phyloP scores from a whole-genome alignment of 2,888 invertebrate genomes.

The Leptura quadrifasciata region DNA sequence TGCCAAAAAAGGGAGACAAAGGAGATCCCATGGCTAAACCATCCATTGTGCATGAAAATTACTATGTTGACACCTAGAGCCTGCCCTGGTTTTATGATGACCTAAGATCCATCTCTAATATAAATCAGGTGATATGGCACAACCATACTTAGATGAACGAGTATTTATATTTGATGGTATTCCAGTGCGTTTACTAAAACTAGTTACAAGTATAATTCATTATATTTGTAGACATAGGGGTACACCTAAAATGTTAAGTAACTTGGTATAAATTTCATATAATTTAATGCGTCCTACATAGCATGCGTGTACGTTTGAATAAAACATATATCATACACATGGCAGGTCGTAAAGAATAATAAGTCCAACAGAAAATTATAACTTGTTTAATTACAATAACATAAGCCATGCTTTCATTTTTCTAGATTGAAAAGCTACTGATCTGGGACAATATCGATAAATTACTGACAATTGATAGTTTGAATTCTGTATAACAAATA shows the following conservation, averaged over 20 bases:
- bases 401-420: slow-evolving; percentile 51
- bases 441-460: slow-evolving; percentile 52
- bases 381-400: slow-evolving; percentile 56
- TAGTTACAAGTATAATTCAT: neutral
- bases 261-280: slow-evolving; percentile 26
- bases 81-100: too few species aligned
- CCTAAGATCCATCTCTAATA: too few species aligned
- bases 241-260: slow-evolving; percentile 1
- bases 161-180: neutral
- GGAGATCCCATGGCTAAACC: too few species aligned
- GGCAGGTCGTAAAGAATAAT: slow-evolving; percentile 51
- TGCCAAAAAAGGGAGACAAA: too few species aligned
- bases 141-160: too few species aligned
- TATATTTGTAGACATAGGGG: neutral
- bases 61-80: too few species aligned
- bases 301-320: slow-evolving; percentile 46
- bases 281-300: slow-evolving; percentile 28
- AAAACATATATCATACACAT: slow-evolving; percentile 51
- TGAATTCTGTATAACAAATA: slow-evolving; percentile 56
- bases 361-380: slow-evolving; percentile 49
- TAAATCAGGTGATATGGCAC: too few species aligned
- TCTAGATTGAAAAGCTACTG: slow-evolving; percentile 52
- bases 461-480: slow-evolving; percentile 52
- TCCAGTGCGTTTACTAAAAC: neutral
- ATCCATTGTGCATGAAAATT: too few species aligned